Conservation (phyloP, 1,140 invertebrate species). For the Lepidurus arcticus region DNA sequence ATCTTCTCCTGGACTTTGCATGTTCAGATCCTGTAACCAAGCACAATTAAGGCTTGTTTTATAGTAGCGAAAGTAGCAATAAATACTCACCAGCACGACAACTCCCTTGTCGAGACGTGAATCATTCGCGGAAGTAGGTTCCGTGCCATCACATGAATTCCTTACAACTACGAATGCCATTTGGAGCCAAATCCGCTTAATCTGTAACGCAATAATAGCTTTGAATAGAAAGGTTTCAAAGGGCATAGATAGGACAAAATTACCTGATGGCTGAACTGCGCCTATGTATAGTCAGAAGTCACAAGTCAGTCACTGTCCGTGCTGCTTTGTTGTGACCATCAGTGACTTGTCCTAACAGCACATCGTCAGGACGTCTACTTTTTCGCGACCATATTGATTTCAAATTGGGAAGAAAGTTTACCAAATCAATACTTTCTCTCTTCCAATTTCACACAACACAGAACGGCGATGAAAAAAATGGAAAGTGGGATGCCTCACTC, state of each 20-base stretch:
- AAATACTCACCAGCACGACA: not conserved
- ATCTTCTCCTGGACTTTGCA: not conserved
- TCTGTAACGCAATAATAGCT: not conserved
- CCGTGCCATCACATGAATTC: not conserved
- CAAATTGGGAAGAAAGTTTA: not conserved
- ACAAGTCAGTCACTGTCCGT: too few species aligned
- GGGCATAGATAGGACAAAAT: not conserved
- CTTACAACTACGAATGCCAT: constrained; percentile 3
- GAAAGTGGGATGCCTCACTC: constrained; percentile 7
- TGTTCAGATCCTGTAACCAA: not conserved
- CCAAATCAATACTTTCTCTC: not conserved
- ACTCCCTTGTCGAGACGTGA: not conserved
- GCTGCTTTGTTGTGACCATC: too few species aligned
- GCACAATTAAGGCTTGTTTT: not conserved
- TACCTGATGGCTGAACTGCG: not conserved
- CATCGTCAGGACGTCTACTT: not conserved
- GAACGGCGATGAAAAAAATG: not conserved
- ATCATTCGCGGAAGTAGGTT: not conserved
- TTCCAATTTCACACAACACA: not conserved
- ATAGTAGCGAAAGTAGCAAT: not conserved
- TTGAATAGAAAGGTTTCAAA: not conserved
- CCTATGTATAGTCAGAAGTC: not conserved
- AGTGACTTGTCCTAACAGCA: not conserved
- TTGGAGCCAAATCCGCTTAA: not conserved
- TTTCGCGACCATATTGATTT: not conserved